phyloP scores from a whole-genome alignment of 2,888 invertebrate genomes.

The Merodon equestris region DNA sequence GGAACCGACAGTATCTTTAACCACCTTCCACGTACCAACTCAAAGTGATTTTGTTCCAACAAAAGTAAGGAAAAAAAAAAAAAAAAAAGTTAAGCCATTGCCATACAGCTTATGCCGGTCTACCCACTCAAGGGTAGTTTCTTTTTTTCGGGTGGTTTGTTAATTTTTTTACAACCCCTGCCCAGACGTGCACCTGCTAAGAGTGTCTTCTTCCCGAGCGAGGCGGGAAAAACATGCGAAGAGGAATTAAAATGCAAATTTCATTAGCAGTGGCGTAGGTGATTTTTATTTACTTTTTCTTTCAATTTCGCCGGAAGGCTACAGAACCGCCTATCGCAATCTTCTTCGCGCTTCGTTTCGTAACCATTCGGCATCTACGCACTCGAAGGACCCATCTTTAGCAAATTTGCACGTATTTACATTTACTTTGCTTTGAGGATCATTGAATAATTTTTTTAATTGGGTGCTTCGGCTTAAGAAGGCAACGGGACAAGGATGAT shows the following conservation, averaged over 20 bases:
- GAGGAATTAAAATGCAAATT: constrained; percentile 59
- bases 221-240: background rate
- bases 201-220: constrained; percentile 5
- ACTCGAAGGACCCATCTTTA: constrained; percentile 11
- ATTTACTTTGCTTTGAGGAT: constrained; percentile 59
- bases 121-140: constrained; percentile 1
- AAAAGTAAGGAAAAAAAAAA: constrained; percentile 4
- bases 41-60: constrained; percentile 25
- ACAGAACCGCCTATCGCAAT: no score
- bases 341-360: no score
- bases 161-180: constrained; percentile 1
- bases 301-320: constrained; percentile 20
- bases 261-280: constrained; percentile 45
- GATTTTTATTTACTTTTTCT: constrained; percentile 42
- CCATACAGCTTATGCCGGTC: background rate
- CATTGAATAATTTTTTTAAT: constrained; percentile 64
- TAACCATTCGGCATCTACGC: constrained; percentile 3
- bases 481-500: no score
- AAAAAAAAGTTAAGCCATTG: background rate
- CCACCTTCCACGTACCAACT: constrained; percentile 1
- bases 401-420: constrained; percentile 66
- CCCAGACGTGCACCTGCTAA: constrained; percentile 30
- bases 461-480: constrained; percentile 11
- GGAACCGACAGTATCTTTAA: background rate
- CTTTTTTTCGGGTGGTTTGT: constrained; percentile 15